A percentile compares a stretch with the other conserved stretches of the same genome.
These are phyloP conservation scores for Haplochromis vanheusdeni DNA, from an alignment of 2,113 vertebrate genomes.

Conservation along the genomic window DNA sequence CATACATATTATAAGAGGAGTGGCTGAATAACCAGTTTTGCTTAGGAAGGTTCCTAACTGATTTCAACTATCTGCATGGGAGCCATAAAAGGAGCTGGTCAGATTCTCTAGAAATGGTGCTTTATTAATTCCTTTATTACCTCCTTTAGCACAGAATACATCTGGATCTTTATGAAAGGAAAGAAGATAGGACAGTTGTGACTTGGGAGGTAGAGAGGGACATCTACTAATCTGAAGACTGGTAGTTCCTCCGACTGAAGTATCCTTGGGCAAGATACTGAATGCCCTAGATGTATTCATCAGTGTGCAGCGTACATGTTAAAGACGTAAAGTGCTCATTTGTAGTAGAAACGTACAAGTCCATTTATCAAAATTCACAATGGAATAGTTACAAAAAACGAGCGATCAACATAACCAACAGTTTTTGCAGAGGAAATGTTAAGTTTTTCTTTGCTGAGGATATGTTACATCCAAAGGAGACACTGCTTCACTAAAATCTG, in stretches of 20 bases:
- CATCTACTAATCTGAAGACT: neutral
- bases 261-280: neutral
- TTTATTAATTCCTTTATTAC: neutral
- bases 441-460: neutral
- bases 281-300: neutral
- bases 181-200: neutral
- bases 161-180: neutral
- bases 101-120: neutral
- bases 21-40: neutral
- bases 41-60: neutral
- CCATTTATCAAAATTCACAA: neutral
- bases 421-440: neutral
- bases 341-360: neutral
- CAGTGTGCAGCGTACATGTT: neutral
- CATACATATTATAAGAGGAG: neutral
- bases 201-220: neutral
- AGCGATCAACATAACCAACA: fast-evolving
- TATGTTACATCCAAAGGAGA: neutral
- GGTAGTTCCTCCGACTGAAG: neutral
- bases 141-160: neutral
- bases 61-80: neutral
- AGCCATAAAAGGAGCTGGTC: neutral
- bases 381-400: neutral
- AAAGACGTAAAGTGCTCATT: fast-evolving
- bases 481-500: neutral